A percentile compares a stretch with the other conserved stretches of the same genome.
Conservation (phyloP, 2,797 vertebrate genomes). For the Lycodopsis pacificus region DNA sequence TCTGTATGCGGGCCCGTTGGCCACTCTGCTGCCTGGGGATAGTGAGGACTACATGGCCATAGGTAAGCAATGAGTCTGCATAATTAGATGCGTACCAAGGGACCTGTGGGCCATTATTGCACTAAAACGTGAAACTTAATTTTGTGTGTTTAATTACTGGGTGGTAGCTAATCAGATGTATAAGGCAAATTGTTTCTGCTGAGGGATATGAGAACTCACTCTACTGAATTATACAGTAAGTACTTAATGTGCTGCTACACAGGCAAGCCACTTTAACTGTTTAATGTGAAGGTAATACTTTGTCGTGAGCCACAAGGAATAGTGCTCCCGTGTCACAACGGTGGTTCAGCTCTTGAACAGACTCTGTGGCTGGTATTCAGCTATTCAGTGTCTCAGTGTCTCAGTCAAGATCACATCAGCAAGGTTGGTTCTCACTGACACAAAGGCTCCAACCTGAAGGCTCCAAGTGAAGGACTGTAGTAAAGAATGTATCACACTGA, state of each 20-base stretch:
- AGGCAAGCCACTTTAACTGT: conserved; percentile 22
- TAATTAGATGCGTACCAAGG: conserved; percentile 55
- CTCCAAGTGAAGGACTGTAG: conserved; percentile 9
- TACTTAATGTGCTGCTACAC: conserved; percentile 26
- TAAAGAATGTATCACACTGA: conserved; percentile 22
- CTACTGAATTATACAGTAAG: conserved; percentile 15
- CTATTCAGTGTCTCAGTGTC: conserved; percentile 25
- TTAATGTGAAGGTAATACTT: conserved; percentile 28
- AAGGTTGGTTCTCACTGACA: conserved; percentile 33
- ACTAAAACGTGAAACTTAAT: conserved; percentile 53
- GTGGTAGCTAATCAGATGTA: conserved; percentile 61
- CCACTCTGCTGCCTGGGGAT: conserved; percentile 81
- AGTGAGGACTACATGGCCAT: conserved; percentile 88
- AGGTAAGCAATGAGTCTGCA: conserved; percentile 76
- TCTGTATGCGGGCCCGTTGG: conserved; percentile 86
- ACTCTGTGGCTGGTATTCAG: conserved; percentile 5
- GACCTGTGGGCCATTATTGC: conserved; percentile 27
- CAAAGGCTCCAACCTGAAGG: conserved; percentile 16
- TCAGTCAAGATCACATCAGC: conserved; percentile 41
- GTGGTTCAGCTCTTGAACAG: background rate
- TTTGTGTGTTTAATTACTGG: conserved; percentile 64
- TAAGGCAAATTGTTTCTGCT: conserved; percentile 38
- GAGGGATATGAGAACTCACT: conserved; percentile 31
- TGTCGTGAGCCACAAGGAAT: background rate
- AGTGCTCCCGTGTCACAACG: conserved; percentile 7